Evolutionary conservation across 2,888 invertebrate species (phyloP).

Genomic region (Penaeus monodon): DNA sequence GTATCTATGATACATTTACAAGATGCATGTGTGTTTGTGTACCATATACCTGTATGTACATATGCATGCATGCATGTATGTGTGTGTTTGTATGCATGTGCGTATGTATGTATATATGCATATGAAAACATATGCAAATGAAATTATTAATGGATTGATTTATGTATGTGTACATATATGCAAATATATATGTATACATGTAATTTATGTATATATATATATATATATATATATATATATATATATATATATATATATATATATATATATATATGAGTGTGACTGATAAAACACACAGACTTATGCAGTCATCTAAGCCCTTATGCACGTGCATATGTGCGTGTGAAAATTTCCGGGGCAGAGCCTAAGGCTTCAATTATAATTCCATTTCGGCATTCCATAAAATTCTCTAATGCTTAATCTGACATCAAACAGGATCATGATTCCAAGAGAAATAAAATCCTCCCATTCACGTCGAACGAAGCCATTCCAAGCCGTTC

Average conservation of each 20-base stretch:
- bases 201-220: slow-evolving; percentile 1
- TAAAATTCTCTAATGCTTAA: no score
- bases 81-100: neutral
- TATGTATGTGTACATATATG: slow-evolving; percentile 1
- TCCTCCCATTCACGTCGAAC: no score
- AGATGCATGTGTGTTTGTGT: no score
- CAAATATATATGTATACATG: neutral
- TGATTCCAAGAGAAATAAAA: no score
- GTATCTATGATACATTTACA: no score
- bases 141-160: neutral
- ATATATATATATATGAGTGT: neutral
- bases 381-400: neutral
- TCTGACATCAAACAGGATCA: no score
- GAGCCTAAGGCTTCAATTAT: neutral
- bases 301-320: neutral
- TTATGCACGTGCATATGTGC: neutral
- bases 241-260: neutral
- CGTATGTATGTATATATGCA: neutral
- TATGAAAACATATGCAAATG: neutral
- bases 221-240: slow-evolving; percentile 11
- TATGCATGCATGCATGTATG: no score
- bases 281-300: neutral
- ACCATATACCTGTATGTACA: no score
- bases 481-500: no score
- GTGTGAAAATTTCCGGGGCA: neutral